These are phyloP conservation scores for Drusus annulatus DNA, from an alignment of 1,140 invertebrate species.

Conservation along the genomic window DNA sequence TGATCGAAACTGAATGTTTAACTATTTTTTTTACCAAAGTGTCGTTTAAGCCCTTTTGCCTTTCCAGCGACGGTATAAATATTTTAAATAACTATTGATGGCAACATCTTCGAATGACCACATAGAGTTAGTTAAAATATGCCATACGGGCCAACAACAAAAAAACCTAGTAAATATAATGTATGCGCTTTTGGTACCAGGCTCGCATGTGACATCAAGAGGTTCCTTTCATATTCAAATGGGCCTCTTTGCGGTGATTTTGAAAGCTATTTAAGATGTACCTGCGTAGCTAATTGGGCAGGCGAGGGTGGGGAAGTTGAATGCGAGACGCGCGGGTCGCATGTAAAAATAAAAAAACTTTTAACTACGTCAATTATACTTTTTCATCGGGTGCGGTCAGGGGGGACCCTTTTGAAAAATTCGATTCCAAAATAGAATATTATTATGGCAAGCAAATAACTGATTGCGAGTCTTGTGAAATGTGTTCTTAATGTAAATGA, in stretches of 20 bases:
- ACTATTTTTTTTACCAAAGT: too few relatives aligned
- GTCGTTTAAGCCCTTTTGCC: too few relatives aligned
- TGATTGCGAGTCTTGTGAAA: not conserved
- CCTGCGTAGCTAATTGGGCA: constrained; percentile 55
- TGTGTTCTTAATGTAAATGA: not conserved
- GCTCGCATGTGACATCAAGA: constrained; percentile 47
- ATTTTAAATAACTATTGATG: too few relatives aligned
- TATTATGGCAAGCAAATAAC: constrained; percentile 7
- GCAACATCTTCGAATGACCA: too few relatives aligned
- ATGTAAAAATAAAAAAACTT: constrained; percentile 50
- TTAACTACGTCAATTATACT: constrained; percentile 47
- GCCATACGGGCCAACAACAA: too few relatives aligned
- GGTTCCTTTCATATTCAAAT: constrained; percentile 55
- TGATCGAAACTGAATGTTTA: too few relatives aligned
- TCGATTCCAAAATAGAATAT: constrained; percentile 13
- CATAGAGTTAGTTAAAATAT: too few relatives aligned
- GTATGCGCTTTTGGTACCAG: constrained; percentile 27
- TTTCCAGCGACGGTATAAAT: too few relatives aligned
- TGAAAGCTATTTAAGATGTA: constrained; percentile 48
- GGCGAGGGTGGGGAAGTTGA: constrained; percentile 14
- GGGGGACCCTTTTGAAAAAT: not conserved
- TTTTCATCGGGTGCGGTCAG: constrained; percentile 14
- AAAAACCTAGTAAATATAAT: constrained; percentile 1
- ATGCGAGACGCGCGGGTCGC: constrained; percentile 45
- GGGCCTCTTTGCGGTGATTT: constrained; percentile 50